Conservation (phyloP, 2,797 vertebrate species). For the Fistularia commersonii region DNA sequence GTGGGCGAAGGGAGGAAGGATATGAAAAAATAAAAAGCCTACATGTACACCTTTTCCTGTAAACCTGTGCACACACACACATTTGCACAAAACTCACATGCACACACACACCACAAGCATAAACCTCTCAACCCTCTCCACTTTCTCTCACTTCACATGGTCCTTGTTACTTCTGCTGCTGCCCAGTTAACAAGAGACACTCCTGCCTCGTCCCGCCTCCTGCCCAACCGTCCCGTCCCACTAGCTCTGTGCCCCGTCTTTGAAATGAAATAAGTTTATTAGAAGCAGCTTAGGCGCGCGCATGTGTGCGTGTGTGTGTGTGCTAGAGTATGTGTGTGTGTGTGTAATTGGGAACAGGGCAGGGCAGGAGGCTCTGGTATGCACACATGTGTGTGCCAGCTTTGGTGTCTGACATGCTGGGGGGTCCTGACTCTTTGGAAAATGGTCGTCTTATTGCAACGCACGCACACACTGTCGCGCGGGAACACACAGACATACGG, state of each 20-base stretch:
- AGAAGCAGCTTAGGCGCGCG: constrained; percentile 56
- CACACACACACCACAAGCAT: not conserved
- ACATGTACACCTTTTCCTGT: constrained; percentile 10
- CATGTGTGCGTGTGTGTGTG: constrained; percentile 22
- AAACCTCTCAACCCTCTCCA: constrained; percentile 10
- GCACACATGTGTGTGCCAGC: constrained; percentile 81
- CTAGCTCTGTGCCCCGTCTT: constrained; percentile 45
- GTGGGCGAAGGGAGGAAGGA: constrained; percentile 16
- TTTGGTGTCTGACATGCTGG: constrained; percentile 66
- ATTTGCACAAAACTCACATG: too few relatives aligned
- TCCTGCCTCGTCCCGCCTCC: constrained; percentile 51
- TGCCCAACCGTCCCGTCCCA: constrained; percentile 24
- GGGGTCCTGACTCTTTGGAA: constrained; percentile 60
- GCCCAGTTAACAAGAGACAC: constrained; percentile 72
- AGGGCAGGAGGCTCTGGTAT: constrained; percentile 67
- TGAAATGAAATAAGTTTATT: constrained; percentile 71
- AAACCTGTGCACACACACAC: too few relatives aligned
- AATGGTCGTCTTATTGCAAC: constrained; percentile 19
- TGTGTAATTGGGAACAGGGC: constrained; percentile 62
- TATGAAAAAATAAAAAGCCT: constrained; percentile 42
- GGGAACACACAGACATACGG: constrained; percentile 12
- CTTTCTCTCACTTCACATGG: constrained; percentile 73
- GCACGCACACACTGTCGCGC: constrained; percentile 20
- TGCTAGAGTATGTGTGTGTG: too few relatives aligned
- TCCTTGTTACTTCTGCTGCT: constrained; percentile 73